These are phyloP conservation scores for Procavia capensis DNA, from an alignment of 2,113 vertebrate genomes.

Conservation along the genomic window DNA sequence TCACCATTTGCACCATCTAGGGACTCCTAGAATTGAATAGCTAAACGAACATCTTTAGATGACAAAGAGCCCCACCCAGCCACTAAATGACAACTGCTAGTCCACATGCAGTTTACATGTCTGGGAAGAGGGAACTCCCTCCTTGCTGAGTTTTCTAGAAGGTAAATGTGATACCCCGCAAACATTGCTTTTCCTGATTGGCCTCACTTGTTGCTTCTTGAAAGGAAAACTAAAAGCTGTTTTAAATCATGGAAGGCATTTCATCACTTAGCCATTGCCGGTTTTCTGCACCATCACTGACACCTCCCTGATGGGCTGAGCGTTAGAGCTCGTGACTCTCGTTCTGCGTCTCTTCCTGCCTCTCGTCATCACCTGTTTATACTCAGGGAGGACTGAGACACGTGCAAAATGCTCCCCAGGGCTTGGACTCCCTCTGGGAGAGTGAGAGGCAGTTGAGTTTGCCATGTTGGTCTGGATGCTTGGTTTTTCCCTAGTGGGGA, in stretches of 20 bases:
- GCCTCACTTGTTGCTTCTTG: fast-evolving
- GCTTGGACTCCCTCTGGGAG: neutral
- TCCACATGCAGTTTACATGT: fast-evolving
- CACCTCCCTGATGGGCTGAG: neutral
- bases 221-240: neutral
- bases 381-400: neutral
- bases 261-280: fast-evolving
- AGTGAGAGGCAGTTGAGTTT: fast-evolving
- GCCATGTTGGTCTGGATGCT: neutral
- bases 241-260: neutral
- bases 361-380: too few relatives aligned
- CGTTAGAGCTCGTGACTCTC: fast-evolving
- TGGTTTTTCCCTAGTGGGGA: neutral
- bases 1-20: neutral
- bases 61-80: neutral
- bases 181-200: fast-evolving
- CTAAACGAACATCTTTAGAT: neutral
- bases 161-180: fast-evolving
- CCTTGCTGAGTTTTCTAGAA: neutral
- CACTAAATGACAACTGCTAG: fast-evolving
- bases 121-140: neutral
- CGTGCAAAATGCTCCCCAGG: neutral
- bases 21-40: neutral
- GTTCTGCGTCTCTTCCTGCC: fast-evolving
- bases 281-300: neutral